Evolutionary conservation across 2,113 vertebrate genomes (phyloP).

Genomic region (Bettongia penicillata): DNA sequence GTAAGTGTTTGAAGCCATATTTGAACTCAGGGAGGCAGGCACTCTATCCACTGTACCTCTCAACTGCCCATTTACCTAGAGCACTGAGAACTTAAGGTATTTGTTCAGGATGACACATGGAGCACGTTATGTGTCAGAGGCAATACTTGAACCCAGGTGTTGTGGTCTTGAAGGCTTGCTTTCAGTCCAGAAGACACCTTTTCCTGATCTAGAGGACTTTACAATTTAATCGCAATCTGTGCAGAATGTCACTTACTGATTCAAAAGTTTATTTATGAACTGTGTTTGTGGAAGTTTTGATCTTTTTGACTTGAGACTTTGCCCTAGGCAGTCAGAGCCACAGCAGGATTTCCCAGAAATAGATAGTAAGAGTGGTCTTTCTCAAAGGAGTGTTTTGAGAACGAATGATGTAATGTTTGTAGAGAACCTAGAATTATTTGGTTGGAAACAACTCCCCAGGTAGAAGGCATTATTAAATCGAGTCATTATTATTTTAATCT

Average conservation of each 20-base stretch:
- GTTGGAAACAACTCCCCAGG: constrained; percentile 65
- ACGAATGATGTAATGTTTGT: constrained; percentile 71
- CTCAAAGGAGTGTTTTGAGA: background rate
- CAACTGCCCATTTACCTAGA: background rate
- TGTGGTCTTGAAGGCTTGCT: background rate
- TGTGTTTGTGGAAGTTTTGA: background rate
- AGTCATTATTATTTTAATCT: constrained; percentile 75
- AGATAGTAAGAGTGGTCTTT: background rate
- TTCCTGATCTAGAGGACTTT: background rate
- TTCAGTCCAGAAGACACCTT: background rate
- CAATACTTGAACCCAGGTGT: background rate
- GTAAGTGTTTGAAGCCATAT: too few species aligned
- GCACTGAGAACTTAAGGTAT: background rate
- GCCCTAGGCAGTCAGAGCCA: background rate
- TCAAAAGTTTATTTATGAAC: background rate
- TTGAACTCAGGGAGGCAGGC: too few species aligned
- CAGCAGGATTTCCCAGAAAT: background rate
- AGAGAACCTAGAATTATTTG: constrained; percentile 62
- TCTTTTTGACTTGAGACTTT: constrained; percentile 29
- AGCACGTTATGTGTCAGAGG: background rate
- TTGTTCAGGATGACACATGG: background rate
- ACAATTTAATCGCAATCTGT: background rate
- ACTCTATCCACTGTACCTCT: too few species aligned
- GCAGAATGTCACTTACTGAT: background rate
- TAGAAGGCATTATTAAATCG: constrained; percentile 69